Conservation (phyloP, 2,113 vertebrate genomes). For the Myotis davidii region DNA sequence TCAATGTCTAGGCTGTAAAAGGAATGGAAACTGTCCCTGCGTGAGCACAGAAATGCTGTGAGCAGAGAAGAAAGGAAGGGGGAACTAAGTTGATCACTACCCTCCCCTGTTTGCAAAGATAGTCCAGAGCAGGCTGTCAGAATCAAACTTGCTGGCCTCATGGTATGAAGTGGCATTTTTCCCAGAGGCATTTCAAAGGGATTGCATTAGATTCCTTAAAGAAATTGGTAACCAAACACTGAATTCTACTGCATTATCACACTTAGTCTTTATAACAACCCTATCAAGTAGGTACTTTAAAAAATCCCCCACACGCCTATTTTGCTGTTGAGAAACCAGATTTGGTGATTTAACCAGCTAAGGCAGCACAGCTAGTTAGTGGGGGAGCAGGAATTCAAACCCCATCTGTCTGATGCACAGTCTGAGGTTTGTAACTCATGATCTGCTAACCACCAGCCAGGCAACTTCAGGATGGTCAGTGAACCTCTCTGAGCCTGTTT, state of each 20-base stretch:
- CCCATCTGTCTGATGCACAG: not conserved
- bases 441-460: not conserved
- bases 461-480: not conserved
- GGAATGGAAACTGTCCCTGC: slow-evolving; percentile 62
- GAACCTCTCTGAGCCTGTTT: not conserved
- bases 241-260: not conserved
- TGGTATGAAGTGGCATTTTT: not conserved
- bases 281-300: not conserved
- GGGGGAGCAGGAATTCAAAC: not conserved
- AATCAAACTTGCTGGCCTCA: not conserved
- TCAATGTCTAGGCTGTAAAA: slow-evolving; percentile 79
- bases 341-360: not conserved
- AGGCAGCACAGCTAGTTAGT: not conserved
- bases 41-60: slow-evolving; percentile 6
- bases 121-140: not conserved
- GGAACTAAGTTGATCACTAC: not conserved
- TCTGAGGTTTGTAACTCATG: not conserved
- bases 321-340: not conserved
- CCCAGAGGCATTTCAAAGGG: not conserved
- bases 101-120: not conserved
- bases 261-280: not conserved
- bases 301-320: not conserved
- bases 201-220: not conserved
- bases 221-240: not conserved
- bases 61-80: slow-evolving; percentile 57